Percentiles rank a stretch among this genome's conserved stretches.
These are phyloP conservation scores for Ophiodon elongatus DNA, from an alignment of 2,113 vertebrate species.

Conservation along the genomic window DNA sequence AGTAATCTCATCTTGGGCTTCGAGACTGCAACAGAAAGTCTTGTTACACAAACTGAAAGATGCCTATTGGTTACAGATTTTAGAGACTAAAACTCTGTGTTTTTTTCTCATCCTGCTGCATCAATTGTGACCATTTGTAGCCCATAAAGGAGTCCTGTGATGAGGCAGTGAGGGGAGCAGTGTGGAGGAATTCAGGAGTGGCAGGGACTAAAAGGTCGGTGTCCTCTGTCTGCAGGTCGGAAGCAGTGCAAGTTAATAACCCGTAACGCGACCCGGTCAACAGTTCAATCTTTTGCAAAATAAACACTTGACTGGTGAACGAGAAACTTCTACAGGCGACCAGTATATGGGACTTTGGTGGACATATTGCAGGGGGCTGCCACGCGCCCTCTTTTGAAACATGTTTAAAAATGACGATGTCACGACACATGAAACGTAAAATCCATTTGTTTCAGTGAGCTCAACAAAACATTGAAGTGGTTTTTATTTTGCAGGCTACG, in stretches of 20 bases:
- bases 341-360: fast-evolving
- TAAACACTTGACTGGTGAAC: neutral
- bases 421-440: neutral
- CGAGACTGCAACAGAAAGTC: neutral
- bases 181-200: neutral
- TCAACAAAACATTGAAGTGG: neutral
- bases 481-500: neutral
- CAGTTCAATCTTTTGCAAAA: neutral
- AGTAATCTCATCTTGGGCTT: neutral
- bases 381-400: neutral
- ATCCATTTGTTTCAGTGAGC: neutral
- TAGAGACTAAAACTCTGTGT: no score
- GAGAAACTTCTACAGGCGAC: neutral
- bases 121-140: no score
- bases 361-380: neutral
- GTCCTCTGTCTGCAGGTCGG: neutral
- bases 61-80: no score
- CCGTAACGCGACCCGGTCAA: neutral
- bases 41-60: no score
- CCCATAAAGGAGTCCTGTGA: neutral
- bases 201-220: neutral
- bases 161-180: neutral
- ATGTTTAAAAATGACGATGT: neutral
- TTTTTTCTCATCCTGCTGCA: no score
- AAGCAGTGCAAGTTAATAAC: neutral